Conservation (phyloP, 1,140 invertebrate species). For the Vollenhovia emeryi region DNA sequence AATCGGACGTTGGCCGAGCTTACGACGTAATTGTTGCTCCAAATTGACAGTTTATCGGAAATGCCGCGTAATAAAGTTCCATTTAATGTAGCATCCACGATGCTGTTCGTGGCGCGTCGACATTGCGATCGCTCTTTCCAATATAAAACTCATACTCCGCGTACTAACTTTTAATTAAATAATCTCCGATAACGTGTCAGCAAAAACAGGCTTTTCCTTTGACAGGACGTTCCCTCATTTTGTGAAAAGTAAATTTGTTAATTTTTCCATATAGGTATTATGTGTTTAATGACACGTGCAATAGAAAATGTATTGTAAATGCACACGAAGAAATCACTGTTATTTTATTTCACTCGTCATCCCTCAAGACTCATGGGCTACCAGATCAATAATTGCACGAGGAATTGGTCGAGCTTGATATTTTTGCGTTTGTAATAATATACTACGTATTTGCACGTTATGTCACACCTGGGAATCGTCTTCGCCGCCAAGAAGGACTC, state of each 20-base stretch:
- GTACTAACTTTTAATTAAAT: slow-evolving; percentile 43
- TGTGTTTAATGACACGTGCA: not conserved
- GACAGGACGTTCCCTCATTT: not conserved
- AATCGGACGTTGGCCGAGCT: not conserved
- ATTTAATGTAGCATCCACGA: not conserved
- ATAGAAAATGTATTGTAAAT: not conserved
- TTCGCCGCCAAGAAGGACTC: not conserved
- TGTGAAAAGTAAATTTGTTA: not conserved
- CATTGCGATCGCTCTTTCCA: slow-evolving; percentile 12
- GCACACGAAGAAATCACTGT: not conserved
- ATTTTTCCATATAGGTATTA: not conserved
- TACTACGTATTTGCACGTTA: not conserved
- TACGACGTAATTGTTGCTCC: slow-evolving; percentile 24
- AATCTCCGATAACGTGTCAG: slow-evolving; percentile 23
- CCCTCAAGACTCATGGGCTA: not conserved
- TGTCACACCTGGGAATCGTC: not conserved
- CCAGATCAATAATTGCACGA: slow-evolving; percentile 1
- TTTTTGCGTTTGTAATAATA: not conserved
- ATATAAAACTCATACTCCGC: not conserved
- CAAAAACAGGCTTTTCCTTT: not conserved
- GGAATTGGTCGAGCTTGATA: not conserved
- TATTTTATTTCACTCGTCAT: not conserved
- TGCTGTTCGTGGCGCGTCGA: not conserved
- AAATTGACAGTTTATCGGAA: slow-evolving; percentile 41
- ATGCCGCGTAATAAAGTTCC: slow-evolving; percentile 17